phyloP scores from a whole-genome alignment of 2,797 vertebrate genomes.

The Periophthalmus magnuspinnatus region DNA sequence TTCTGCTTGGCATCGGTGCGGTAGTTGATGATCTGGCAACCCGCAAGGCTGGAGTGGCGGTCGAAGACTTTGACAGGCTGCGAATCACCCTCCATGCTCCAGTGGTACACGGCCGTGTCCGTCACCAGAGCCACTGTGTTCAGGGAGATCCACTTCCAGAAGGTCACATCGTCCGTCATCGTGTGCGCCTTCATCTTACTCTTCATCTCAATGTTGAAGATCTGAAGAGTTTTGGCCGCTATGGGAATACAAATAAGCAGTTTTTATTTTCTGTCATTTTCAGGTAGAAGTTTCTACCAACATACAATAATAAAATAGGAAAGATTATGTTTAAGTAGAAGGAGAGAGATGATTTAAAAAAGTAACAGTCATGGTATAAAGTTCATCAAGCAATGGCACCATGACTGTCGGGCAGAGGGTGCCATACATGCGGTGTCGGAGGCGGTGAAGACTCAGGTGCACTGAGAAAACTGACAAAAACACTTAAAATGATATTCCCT shows the following conservation, averaged over 20 bases:
- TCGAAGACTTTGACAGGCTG: constrained; percentile 98
- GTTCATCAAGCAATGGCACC: constrained; percentile 61
- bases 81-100: constrained; percentile 99
- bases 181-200: constrained; percentile 99
- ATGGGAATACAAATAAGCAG: constrained; percentile 28
- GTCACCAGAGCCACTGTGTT: constrained; percentile 98
- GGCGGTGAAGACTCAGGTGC: constrained; percentile 34
- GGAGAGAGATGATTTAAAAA: constrained; percentile 49
- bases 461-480: constrained; percentile 17
- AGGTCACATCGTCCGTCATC: constrained; percentile 98
- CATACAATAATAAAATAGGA: constrained; percentile 15
- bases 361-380: constrained; percentile 59
- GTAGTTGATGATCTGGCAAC: constrained; percentile 99
- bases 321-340: constrained; percentile 49
- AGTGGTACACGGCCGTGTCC: constrained; percentile 97
- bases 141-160: constrained; percentile 99
- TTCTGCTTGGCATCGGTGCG: constrained; percentile 98
- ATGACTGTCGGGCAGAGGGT: constrained; percentile 58
- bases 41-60: constrained; percentile 95
- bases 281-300: not conserved
- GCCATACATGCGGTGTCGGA: constrained; percentile 62
- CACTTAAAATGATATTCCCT: not conserved
- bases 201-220: constrained; percentile 99
- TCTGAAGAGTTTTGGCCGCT: constrained; percentile 98
- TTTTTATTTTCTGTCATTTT: constrained; percentile 24